Evolutionary conservation across 2,113 vertebrate species (phyloP), one percentile per base, ranked within the genome.

Genomic region (Hoplias malabaricus): DNA sequence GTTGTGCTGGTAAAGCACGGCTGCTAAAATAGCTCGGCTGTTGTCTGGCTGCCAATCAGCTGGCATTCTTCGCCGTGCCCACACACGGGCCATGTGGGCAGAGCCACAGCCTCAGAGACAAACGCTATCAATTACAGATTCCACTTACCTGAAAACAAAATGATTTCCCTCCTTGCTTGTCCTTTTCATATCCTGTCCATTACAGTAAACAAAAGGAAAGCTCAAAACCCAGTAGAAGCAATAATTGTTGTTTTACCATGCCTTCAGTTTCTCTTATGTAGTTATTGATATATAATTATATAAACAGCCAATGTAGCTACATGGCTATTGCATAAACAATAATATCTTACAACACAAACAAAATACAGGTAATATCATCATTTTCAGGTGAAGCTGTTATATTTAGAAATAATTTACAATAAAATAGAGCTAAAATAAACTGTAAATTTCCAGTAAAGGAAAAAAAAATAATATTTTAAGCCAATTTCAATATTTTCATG

Each of bases 21-120:
- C 33, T 63, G 40, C 48, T 75, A 71, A 79, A 82, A 76, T 42
- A 42, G 40, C 48, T 66, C 29, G 34, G 61, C 23, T 43, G 19
- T 46, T 82, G 73, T 76, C 77, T 56, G 63, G 21, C 21, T 7
- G 34, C 54, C 73, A 62, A 72, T 83, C 81, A 56, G 61, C 69
- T 61, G 48, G 69, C 68, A 68, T 59, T 77, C 54, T 71, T 70
- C 23, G 12, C 40, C 48, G 29, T 33, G 56, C 56, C 75, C 75
- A 77, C 67, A 63, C 59, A 50, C 34, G 48, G 29, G 36, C 66
- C 13, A 79, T 76, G 66, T 31, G 72, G 75, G 81, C 67, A 57
- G 31, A 21, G 27, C 3, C 46, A 59, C 14, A 68, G 53, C 50
- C 23, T 3, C 31, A 19, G 33, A 74, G 50, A 82, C 75, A 81